These are phyloP conservation scores for Stenchaetothrips biformis DNA, from an alignment of 2,888 invertebrate species.

Conservation along the genomic window DNA sequence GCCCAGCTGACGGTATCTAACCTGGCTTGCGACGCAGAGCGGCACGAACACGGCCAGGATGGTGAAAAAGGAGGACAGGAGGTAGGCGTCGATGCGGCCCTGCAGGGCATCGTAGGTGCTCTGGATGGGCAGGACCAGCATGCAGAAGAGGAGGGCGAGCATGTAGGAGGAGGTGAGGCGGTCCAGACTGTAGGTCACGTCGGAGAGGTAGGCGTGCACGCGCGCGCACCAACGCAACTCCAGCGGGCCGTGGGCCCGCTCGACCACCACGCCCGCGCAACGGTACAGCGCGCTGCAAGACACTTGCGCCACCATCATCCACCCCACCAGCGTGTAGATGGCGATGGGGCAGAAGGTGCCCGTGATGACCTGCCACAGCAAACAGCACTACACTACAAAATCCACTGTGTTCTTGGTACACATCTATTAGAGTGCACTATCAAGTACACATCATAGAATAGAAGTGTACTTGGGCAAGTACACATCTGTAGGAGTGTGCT, in stretches of 20 bases:
- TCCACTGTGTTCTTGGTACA: no score
- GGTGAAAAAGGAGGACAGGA: conserved; percentile 1
- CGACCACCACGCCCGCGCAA: not conserved
- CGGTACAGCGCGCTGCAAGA: not conserved
- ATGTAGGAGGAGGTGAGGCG: not conserved
- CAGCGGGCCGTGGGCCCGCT: not conserved
- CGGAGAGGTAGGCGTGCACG: not conserved
- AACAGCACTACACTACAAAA: no score
- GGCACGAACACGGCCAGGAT: conserved; percentile 15
- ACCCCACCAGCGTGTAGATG: conserved; percentile 14
- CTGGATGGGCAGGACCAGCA: conserved; percentile 5
- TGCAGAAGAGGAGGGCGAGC: not conserved
- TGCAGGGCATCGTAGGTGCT: not conserved
- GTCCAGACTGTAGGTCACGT: not conserved
- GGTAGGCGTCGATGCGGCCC: not conserved
- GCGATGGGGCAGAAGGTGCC: conserved; percentile 7
- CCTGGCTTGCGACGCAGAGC: not conserved
- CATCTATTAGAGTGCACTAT: no score
- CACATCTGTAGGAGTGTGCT: no score
- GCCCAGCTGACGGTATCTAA: not conserved
- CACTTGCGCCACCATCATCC: not conserved
- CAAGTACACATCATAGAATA: no score
- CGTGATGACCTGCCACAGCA: not conserved
- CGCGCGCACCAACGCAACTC: not conserved
- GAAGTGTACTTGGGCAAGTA: no score